Evolutionary conservation across 2,113 vertebrate species (phyloP).

Genomic region (Triplophysa tibetana): DNA sequence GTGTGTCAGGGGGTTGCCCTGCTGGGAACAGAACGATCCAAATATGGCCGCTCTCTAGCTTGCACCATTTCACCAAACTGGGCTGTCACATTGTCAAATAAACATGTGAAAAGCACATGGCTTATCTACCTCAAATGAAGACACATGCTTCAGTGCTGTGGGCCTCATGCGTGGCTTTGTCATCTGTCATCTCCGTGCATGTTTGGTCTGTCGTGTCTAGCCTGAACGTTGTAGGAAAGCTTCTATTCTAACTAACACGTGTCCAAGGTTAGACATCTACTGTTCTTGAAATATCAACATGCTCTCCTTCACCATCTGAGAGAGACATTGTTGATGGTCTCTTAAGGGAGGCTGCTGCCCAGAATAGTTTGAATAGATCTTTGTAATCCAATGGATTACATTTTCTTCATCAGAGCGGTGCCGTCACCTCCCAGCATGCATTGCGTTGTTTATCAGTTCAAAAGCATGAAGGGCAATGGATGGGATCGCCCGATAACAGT

Average conservation of each 20-base stretch:
- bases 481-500: neutral
- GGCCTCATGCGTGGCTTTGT: neutral
- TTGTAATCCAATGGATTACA: constrained; percentile 58
- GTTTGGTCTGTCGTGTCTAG: constrained; percentile 46
- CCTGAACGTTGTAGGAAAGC: neutral
- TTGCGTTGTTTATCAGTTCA: neutral
- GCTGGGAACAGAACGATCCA: constrained; percentile 39
- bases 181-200: constrained; percentile 37
- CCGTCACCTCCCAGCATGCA: constrained; percentile 4
- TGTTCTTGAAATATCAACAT: constrained; percentile 64
- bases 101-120: constrained; percentile 52
- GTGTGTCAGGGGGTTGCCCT: constrained; percentile 25
- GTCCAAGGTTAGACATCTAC: constrained; percentile 68
- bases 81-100: constrained; percentile 59
- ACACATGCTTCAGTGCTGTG: constrained; percentile 46
- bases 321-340: constrained; percentile 57
- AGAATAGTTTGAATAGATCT: constrained; percentile 43
- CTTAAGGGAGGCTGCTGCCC: neutral
- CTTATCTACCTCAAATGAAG: constrained; percentile 58
- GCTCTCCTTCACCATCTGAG: constrained; percentile 49
- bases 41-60: constrained; percentile 54
- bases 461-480: neutral
- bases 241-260: constrained; percentile 9
- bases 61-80: constrained; percentile 53
- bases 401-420: constrained; percentile 4